Base-by-base conservation (phyloP, 1,140 invertebrate genomes). In the Vanessa tameamea region DNA sequence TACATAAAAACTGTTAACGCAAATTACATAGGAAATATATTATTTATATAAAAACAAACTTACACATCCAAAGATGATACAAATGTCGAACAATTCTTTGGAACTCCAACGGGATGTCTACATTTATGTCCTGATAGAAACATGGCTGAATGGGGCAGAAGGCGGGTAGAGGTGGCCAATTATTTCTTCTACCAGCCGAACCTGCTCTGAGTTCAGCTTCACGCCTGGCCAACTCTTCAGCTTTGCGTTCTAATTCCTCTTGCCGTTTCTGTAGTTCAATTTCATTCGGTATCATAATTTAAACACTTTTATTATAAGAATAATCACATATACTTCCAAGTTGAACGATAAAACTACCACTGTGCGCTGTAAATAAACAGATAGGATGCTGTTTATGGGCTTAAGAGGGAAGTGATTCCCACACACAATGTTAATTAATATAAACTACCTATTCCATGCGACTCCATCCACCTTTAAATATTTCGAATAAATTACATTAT, bases 51-150 rank as follows among this genome's bases (percentile, higher is more conserved):
- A 48, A 23, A 72, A 81, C 85, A 61, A 26, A 96, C 97, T 96
- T 94, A 99, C 98, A 98, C 93, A 99, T 96, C 98, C 99, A 99
- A 63, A 99, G 93, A 89, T 99, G 98, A 92, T 99, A 99, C 59
- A 99, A 94, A 86, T 98, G 95, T 79, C 97, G 96, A 48, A 99
- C 98, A 78, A 99, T 96, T 87, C 97, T 97, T 91, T 99, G 98
- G 93, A 99, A 99, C 90, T 99, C 98, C 64, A 98, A 93, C 20
- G 98, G 98, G 92, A 99, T 99, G 90, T 99, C 99, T n/a, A 99
- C 97, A 92, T 98, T 97, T 78, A 99, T 99, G 91, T 99, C 99
- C 94, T 99, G 99, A 93, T 99, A 99, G 92, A 99, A 99, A 92
- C 99, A 99, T 1, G 99, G 99, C 86, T 99, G 97, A 65, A 99